Evolutionary conservation across 2,797 vertebrate species (phyloP).

Genomic region (Benthosema pterotum): DNA sequence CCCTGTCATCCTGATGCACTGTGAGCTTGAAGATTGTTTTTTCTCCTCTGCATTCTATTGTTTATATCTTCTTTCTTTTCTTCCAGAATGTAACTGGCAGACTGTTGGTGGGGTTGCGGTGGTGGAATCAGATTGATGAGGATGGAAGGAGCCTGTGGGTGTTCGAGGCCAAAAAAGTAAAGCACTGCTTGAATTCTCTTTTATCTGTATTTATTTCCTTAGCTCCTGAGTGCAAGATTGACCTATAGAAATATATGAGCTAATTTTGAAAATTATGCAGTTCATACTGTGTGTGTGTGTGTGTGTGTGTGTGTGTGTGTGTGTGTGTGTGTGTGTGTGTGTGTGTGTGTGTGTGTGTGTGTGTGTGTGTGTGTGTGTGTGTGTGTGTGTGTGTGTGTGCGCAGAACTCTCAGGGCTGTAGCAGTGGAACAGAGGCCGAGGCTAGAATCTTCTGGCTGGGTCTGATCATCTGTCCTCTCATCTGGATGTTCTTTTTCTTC

Average conservation of each 20-base stretch:
- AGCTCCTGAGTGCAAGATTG: no score
- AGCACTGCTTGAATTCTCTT: background rate
- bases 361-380: constrained; percentile 4
- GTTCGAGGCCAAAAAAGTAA: constrained; percentile 87
- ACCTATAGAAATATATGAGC: no score
- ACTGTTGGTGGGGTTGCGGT: constrained; percentile 87
- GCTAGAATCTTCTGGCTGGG: constrained; percentile 88
- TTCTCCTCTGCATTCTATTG: background rate
- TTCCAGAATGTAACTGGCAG: constrained; percentile 87
- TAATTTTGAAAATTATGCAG: no score
- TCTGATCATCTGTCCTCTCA: constrained; percentile 86
- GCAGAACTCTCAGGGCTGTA: constrained; percentile 26
- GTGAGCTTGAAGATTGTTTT: no score
- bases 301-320: constrained; percentile 7
- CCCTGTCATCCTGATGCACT: no score
- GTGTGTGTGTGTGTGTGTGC: background rate
- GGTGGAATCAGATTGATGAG: constrained; percentile 92
- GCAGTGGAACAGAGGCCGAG: constrained; percentile 79
- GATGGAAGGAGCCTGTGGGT: constrained; percentile 90
- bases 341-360: constrained; percentile 4
- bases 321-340: constrained; percentile 2
- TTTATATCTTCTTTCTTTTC: constrained; percentile 5
- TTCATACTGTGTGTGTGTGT: background rate
- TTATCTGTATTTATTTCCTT: no score
- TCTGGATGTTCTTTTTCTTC: constrained; percentile 89